These are phyloP conservation scores for Dryadula phaetusa DNA, from an alignment of 2,888 invertebrate species.

Conservation along the genomic window DNA sequence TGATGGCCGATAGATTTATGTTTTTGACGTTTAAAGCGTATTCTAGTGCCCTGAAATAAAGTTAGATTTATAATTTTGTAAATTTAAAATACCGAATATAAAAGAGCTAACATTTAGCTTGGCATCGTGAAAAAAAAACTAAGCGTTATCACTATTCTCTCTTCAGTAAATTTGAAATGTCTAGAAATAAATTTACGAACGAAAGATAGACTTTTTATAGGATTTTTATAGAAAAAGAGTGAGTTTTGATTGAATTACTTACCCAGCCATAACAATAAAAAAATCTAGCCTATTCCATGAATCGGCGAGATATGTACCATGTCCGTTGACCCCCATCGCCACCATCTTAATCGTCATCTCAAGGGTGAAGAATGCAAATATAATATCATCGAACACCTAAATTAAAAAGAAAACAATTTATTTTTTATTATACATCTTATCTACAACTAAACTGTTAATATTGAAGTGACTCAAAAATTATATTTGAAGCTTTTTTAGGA, in stretches of 20 bases:
- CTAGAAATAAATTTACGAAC: too few species aligned
- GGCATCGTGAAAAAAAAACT: too few species aligned
- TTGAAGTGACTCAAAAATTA: background rate
- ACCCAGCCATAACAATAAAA: slow-evolving; percentile 99
- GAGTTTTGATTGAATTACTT: slow-evolving; percentile 60
- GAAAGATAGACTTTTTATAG: too few species aligned
- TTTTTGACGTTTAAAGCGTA: slow-evolving; percentile 98
- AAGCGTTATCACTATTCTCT: too few species aligned
- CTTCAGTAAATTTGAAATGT: too few species aligned
- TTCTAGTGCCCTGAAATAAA: slow-evolving; percentile 88
- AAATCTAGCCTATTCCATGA: slow-evolving; percentile 99
- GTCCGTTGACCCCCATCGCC: slow-evolving; percentile 98
- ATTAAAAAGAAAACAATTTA: slow-evolving; percentile 45
- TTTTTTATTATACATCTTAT: too few species aligned
- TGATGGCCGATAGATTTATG: slow-evolving; percentile 98
- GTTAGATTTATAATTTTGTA: slow-evolving; percentile 22
- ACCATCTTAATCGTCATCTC: slow-evolving; percentile 99
- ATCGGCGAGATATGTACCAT: slow-evolving; percentile 97
- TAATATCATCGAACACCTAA: slow-evolving; percentile 98
- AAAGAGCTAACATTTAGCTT: too few species aligned
- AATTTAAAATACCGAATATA: background rate
- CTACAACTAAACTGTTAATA: background rate
- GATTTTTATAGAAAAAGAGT: too few species aligned
- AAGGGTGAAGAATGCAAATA: slow-evolving; percentile 98
- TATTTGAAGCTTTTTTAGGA: too few species aligned